These are phyloP conservation scores for Opisthocomus hoazin DNA, from an alignment of 2,113 vertebrate genomes.

Conservation along the genomic window DNA sequence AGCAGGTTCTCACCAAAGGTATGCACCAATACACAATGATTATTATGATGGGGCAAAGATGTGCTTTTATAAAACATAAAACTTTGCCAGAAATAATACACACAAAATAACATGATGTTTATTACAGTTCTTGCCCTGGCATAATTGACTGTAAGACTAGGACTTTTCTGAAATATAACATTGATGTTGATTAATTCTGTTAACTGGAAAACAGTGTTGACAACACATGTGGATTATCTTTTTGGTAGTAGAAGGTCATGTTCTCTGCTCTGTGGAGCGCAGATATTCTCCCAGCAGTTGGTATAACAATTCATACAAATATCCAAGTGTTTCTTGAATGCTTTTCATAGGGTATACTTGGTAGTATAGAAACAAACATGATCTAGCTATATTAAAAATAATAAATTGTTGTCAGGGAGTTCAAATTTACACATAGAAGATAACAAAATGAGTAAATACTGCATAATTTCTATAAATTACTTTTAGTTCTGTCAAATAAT, in stretches of 20 bases:
- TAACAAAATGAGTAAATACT: neutral
- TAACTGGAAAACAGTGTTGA: constrained; percentile 22
- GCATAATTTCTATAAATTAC: neutral
- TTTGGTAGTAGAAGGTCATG: neutral
- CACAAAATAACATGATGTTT: neutral
- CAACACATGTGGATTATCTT: neutral
- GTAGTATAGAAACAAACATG: neutral
- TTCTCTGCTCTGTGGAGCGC: neutral
- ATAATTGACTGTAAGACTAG: neutral
- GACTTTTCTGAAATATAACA: constrained; percentile 9
- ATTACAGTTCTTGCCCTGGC: neutral
- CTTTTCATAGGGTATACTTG: neutral
- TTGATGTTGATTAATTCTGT: constrained; percentile 45
- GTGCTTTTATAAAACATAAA: neutral
- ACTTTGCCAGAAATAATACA: neutral
- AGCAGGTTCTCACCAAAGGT: constrained; percentile 37
- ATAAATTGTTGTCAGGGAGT: neutral
- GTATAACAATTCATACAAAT: neutral
- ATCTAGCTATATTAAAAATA: neutral
- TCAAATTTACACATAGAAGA: neutral
- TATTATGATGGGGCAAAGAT: neutral
- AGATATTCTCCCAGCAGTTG: neutral
- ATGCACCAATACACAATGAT: neutral
- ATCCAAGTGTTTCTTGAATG: neutral
- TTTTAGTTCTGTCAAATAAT: neutral